Percentiles rank a stretch among this genome's conserved stretches.
phyloP scores from a whole-genome alignment of 2,113 vertebrate species.

The Beaufortia kweichowensis region DNA sequence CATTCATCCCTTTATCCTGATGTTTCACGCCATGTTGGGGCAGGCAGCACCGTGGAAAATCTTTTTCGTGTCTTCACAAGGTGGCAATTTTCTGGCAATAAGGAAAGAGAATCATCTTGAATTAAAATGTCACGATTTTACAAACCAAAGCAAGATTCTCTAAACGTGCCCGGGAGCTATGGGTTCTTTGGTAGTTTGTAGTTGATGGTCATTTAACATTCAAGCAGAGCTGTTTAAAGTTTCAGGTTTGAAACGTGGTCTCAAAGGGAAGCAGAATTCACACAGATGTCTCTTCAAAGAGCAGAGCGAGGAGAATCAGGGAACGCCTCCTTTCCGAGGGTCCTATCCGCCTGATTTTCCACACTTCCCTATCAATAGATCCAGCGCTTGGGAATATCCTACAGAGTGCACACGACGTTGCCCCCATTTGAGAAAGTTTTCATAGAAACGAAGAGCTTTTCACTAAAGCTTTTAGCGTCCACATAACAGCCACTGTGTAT shows the following conservation, averaged over 20 bases:
- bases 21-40: constrained; percentile 74
- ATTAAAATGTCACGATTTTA: constrained; percentile 29
- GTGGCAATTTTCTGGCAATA: constrained; percentile 67
- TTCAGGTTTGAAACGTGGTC: constrained; percentile 15
- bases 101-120: not conserved
- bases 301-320: constrained; percentile 76
- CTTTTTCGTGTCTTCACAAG: constrained; percentile 65
- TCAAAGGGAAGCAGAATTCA: constrained; percentile 25
- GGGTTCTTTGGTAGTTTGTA: not conserved
- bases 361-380: constrained; percentile 69
- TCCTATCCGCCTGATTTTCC: constrained; percentile 73
- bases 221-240: constrained; percentile 7
- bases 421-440: constrained; percentile 35
- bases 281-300: constrained; percentile 44
- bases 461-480: not conserved
- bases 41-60: constrained; percentile 78
- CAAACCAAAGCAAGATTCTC: constrained; percentile 17
- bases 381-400: constrained; percentile 71
- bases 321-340: constrained; percentile 73
- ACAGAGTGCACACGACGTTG: constrained; percentile 63
- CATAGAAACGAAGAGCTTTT: constrained; percentile 23
- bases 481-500: not conserved
- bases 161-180: not conserved
- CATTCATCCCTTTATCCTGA: constrained; percentile 65
- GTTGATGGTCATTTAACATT: not conserved